Evolutionary conservation across 2,888 invertebrate genomes (phyloP), one percentile per base, ranked within the genome.

Genomic region (Clunio marinus): DNA sequence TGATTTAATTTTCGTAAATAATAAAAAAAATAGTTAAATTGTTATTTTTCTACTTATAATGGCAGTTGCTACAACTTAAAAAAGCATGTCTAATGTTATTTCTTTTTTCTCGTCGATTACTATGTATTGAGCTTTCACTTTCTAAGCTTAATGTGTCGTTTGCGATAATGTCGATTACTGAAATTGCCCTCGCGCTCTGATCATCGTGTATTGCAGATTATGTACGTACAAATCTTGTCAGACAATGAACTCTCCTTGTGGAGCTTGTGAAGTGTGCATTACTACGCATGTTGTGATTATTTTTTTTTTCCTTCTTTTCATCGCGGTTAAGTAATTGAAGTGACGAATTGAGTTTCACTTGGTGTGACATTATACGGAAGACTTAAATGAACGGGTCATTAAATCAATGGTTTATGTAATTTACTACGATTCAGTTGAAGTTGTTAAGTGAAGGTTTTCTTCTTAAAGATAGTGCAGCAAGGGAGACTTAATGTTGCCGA

Each of bases 91-190:
- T 59, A 35, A 32, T 13, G 32, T 35, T 2, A 35, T 24, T 35
- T n/a, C n/a, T n/a, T n/a, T 20, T 59, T 35, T 59, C 59, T n/a
- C n/a, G n/a, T n/a, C n/a, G 32, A 28, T 59, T 32, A 32, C 10
- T 7, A 32, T 32, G 32, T 32, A 7, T 10, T 27, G 27, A 57
- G 37, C 66, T 66, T 66, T 66, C 66, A 66, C 66, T 66, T 66
- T 66, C 66, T 15, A 46, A 22, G 15, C 51, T 35, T 55, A 66
- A 66, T 66, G 55, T 55, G 66, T 35, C 35, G n/a, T 28, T 66
- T 20, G 27, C 57, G 27, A 27, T 57, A 60, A 35, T 63, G 63
- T 46, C 63, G 63, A 63, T 63, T 46, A n/a, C n/a, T n/a, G n/a
- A 46, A 63, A 63, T 63, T 57, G 57, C 25, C 25, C 15, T 25